Evolutionary conservation across 1,140 invertebrate genomes (phyloP), one percentile per base, ranked within the genome.

Genomic region (Platyscapa corneri): DNA sequence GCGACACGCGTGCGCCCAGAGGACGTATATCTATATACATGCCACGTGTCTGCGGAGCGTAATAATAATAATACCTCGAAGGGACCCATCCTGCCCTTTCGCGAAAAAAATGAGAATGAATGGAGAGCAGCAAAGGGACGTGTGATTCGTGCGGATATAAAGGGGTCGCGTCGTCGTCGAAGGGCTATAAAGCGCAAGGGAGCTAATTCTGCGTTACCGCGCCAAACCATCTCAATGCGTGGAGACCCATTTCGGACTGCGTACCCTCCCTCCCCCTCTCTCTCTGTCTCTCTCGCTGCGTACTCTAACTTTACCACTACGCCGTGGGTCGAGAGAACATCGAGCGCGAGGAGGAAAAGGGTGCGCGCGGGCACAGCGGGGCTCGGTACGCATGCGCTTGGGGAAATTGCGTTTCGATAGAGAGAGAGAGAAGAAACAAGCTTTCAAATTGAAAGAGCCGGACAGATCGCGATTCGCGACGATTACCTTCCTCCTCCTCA

Each of bases 21-120:
- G n/a, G 39, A 34, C 42, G 6, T 53, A 53, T 76, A 76, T 53
- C 75, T 82, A 84, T 85, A 85, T 82, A 72, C 5, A 70, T 30
- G 53, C 70, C 81, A 75, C 81, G 70, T 75, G 81, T 64, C 72
- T 10, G 42, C 30, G 27, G 10, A 32, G n/a, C 65, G 10, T 30
- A 82, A 82, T 53, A 82, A 81, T 67, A 42, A 67, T 70, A 49
- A 81, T 70, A 23, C 10, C 32, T 34, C 1, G 77, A 27, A 79
- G 77, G 32, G 77, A 65, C 20, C 12, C 32, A n/a, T 49, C 75
- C n/a, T 32, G 18, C n/a, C 46, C 18, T 53, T 75, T 32, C 6
- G 56, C 39, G 27, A 64, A 80, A 46, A 78, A 64, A 67, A 70
- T 46, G 39, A 32, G n/a, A 49, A 81, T 32, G n/a, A 81, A 67